A percentile compares a stretch with the other conserved stretches of the same genome.
phyloP scores from a whole-genome alignment of 2,888 invertebrate genomes.

The Dynastes tityus region DNA sequence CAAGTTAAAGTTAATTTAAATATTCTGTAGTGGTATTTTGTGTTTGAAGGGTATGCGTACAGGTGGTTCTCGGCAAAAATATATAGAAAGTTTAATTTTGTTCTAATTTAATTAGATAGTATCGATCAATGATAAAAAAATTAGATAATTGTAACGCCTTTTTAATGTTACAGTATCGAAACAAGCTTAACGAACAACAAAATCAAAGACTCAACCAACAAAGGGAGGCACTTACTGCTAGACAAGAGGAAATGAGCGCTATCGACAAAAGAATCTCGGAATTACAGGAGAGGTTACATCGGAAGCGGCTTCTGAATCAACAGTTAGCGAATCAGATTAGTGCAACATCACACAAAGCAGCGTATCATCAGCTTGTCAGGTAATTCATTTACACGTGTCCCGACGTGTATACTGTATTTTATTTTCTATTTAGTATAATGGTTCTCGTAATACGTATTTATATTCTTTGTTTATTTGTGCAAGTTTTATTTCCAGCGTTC shows the following conservation, averaged over 20 bases:
- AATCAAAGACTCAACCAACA: constrained; percentile 92
- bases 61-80: too few species aligned
- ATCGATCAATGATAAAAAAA: too few species aligned
- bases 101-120: too few species aligned
- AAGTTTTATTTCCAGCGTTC: background rate
- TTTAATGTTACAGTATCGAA: constrained; percentile 85
- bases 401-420: background rate
- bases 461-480: background rate
- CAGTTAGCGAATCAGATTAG: constrained; percentile 79
- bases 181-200: constrained; percentile 96
- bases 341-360: constrained; percentile 70
- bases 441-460: background rate
- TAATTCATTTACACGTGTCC: constrained; percentile 54
- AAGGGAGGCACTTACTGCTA: constrained; percentile 88
- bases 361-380: constrained; percentile 69
- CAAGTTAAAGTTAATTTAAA: too few species aligned
- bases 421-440: too few species aligned
- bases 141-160: too few species aligned
- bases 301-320: constrained; percentile 89
- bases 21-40: too few species aligned
- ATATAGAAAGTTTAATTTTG: too few species aligned
- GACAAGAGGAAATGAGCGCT: constrained; percentile 92
- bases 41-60: too few species aligned
- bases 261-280: constrained; percentile 96
- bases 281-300: constrained; percentile 90